These are phyloP conservation scores for Hydrotaea cyrtoneurina DNA, from an alignment of 2,888 invertebrate genomes.

Conservation along the genomic window DNA sequence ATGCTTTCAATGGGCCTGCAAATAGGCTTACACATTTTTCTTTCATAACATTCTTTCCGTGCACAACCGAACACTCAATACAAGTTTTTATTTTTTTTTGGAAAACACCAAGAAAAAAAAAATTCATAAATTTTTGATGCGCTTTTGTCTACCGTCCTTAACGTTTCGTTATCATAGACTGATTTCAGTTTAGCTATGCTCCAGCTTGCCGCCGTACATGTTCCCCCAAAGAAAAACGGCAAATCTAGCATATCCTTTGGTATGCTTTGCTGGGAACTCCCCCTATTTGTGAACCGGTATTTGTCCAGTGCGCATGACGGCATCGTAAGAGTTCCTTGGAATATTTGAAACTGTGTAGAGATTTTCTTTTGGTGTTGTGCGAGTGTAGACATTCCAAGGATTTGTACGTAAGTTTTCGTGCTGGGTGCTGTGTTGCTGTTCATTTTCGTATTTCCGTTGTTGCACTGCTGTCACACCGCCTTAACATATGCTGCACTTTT, in stretches of 20 bases:
- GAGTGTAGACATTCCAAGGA: constrained; percentile 64
- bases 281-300: constrained; percentile 66
- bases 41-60: neutral
- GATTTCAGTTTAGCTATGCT: constrained; percentile 68
- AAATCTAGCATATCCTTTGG: constrained; percentile 24
- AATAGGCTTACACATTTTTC: constrained; percentile 9
- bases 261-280: constrained; percentile 35
- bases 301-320: constrained; percentile 63
- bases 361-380: constrained; percentile 10
- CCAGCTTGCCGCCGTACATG: constrained; percentile 37
- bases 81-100: too few relatives aligned
- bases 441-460: constrained; percentile 44
- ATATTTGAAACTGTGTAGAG: constrained; percentile 31
- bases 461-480: constrained; percentile 57
- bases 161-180: constrained; percentile 77
- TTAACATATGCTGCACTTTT: constrained; percentile 61
- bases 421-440: constrained; percentile 27
- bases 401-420: constrained; percentile 40
- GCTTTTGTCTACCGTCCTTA: constrained; percentile 77
- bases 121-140: constrained; percentile 77
- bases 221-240: constrained; percentile 15
- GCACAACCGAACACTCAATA: neutral
- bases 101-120: neutral
- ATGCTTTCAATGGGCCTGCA: neutral
- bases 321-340: neutral